Base-by-base conservation (phyloP, 2,113 vertebrate genomes). In the Arenaria interpres region DNA sequence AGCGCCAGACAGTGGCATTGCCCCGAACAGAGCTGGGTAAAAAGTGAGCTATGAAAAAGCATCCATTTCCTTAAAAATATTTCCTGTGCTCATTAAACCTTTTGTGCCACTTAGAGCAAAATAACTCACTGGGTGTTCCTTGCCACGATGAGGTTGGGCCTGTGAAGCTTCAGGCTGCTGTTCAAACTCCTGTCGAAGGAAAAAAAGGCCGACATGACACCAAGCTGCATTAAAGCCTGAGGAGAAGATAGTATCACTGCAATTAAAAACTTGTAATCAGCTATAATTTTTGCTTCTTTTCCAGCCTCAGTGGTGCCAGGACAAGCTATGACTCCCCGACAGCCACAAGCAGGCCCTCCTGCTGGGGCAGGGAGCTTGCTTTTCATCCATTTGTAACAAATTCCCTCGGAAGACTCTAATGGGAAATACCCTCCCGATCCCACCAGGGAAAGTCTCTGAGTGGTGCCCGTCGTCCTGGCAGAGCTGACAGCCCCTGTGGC, bases 61-160 rank as follows among this genome's bases (percentile, higher is more conserved):
- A 41, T 17, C 27, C 6, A 5, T 60, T 83, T 86, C 63, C 33
- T 77, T 69, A 33, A 11, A 64, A 60, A 41, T 37, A 37, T 57
- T 89, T 23, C 35, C 41, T 45, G 67, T 1, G 1, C 18, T 51
- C 14, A 4, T 80, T 54, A 83, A 88, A 45, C 17, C 71, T 88
- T 88, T 14, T 3, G 1, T 69, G 25, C 6, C 30, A 14, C 46
- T 84, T 37, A 57, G 19, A 57, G 59, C 2, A 3, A 77, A 88
- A 37, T 21, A 50, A 74, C 43, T 66, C 41, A 63, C 51, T 12
- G 6, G 3, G 41, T 59, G n/a, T 35, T 50, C 35, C 9, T 63
- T 2, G 3, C 45, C 0, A 0, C 2, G 4, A 71, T 0, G 4
- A 67, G 74, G 37, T 10, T 66, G 33, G 1, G 3, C 56, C 16